Conservation (phyloP, 2,888 invertebrate genomes). For the Drosophila austrosaltans region DNA sequence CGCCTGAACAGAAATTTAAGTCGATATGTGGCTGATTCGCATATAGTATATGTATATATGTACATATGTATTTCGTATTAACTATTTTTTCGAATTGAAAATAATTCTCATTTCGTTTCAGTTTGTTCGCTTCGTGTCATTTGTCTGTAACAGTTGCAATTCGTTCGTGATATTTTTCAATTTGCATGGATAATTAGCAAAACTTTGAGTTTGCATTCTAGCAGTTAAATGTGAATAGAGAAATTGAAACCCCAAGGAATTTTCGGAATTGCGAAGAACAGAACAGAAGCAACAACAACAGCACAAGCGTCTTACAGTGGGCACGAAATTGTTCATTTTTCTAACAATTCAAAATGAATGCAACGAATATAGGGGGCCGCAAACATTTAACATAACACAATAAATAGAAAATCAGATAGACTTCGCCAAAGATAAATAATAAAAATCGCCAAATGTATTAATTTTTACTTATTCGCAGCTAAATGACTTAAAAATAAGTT, state of each 20-base stretch:
- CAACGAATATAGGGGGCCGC: too few relatives aligned
- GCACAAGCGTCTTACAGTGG: conserved; percentile 9
- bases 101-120: background rate
- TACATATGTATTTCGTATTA: background rate
- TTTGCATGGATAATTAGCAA: conserved; percentile 62
- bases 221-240: conserved; percentile 51
- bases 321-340: background rate
- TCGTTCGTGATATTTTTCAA: conserved; percentile 67
- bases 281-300: conserved; percentile 2
- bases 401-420: too few relatives aligned
- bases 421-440: too few relatives aligned
- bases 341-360: background rate
- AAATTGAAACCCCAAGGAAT: conserved; percentile 44
- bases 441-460: too few relatives aligned
- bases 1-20: conserved; percentile 44
- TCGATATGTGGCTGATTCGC: conserved; percentile 19
- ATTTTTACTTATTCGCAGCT: too few relatives aligned
- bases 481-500: too few relatives aligned
- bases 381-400: too few relatives aligned
- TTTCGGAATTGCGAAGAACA: conserved; percentile 20
- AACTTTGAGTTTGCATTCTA: conserved; percentile 32
- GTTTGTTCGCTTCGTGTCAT: conserved; percentile 24
- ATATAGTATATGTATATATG: conserved; percentile 2
- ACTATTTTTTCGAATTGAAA: background rate
- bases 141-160: conserved; percentile 28